phyloP scores from a whole-genome alignment of 1,140 invertebrate genomes.

The Euwallacea fornicatus region DNA sequence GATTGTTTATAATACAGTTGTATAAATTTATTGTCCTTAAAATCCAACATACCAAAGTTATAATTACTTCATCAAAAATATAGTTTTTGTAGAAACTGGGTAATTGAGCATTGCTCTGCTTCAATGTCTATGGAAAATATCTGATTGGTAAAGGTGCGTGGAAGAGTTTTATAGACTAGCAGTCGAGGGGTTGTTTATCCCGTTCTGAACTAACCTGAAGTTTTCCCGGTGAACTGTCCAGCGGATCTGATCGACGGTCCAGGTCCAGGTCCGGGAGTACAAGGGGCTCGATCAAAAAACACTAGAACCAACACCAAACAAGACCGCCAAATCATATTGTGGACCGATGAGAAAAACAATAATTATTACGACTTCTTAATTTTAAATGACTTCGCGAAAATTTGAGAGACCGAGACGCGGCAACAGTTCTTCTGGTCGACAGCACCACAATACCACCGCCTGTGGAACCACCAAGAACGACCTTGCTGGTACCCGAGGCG shows the following conservation, averaged over 20 bases:
- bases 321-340: background rate
- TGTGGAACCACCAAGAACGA: conserved; percentile 34
- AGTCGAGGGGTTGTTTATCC: too few species aligned
- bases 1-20: too few species aligned
- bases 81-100: too few species aligned
- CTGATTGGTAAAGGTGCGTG: too few species aligned
- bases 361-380: too few species aligned
- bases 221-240: conserved; percentile 36
- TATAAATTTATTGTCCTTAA: too few species aligned
- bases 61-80: too few species aligned
- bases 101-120: too few species aligned
- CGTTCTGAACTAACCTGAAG: conserved; percentile 28
- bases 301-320: conserved; percentile 13
- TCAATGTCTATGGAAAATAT: too few species aligned
- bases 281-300: conserved; percentile 15
- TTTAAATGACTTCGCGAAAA: background rate
- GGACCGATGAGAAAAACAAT: background rate
- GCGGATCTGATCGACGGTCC: conserved; percentile 31
- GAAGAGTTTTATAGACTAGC: too few species aligned
- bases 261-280: conserved; percentile 32
- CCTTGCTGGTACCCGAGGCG: conserved; percentile 36
- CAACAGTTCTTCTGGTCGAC: conserved; percentile 22
- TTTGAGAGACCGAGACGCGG: conserved; percentile 2
- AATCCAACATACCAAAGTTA: too few species aligned
- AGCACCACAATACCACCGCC: conserved; percentile 15